Evolutionary conservation across 2,113 vertebrate genomes (phyloP).

Genomic region (Chamaetylas fuelleborni): DNA sequence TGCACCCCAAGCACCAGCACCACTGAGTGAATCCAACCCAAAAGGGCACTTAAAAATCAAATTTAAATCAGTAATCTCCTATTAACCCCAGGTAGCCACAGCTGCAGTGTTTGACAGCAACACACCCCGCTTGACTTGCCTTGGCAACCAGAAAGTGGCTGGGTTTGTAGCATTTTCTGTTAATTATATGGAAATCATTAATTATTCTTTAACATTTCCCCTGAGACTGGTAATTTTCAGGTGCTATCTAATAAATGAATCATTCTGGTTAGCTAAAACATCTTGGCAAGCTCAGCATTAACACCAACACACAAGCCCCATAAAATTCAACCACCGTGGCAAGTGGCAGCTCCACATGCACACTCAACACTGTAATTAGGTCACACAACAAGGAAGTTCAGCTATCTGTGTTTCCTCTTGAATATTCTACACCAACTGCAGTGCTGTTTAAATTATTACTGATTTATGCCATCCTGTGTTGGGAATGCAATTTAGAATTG

Average conservation of each 20-base stretch:
- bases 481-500: neutral
- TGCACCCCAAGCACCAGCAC: neutral
- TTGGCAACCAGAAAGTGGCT: neutral
- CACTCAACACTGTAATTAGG: neutral
- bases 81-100: neutral
- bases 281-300: neutral
- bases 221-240: neutral
- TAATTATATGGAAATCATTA: neutral
- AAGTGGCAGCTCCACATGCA: neutral
- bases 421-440: neutral
- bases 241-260: neutral
- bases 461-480: neutral
- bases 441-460: neutral
- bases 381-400: neutral
- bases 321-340: neutral
- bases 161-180: neutral
- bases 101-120: neutral
- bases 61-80: neutral
- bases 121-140: fast-evolving
- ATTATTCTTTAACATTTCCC: neutral
- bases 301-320: neutral
- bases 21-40: neutral
- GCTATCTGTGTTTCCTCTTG: neutral
- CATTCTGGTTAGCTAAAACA: neutral
- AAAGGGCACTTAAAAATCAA: neutral